Conservation (phyloP, 2,797 vertebrate species). For the Gallinago stenura region DNA sequence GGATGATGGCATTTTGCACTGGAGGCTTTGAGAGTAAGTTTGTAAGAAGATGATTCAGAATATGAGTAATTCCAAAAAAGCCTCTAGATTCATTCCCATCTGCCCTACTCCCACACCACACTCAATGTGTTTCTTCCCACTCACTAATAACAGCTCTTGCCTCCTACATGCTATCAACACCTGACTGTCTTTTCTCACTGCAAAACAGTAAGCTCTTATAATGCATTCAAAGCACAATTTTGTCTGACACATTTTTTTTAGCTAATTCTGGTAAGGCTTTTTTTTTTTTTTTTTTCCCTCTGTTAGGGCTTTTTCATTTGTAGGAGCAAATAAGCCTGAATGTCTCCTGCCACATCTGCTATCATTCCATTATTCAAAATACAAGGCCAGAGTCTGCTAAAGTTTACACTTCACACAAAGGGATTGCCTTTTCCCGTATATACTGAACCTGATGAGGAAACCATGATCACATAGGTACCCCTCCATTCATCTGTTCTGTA, state of each 20-base stretch:
- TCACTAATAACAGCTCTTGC: conserved; percentile 48
- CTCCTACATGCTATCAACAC: conserved; percentile 51
- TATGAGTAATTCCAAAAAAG: conserved; percentile 47
- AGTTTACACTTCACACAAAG: background rate
- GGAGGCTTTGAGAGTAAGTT: background rate
- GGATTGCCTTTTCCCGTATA: background rate
- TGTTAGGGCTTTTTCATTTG: background rate
- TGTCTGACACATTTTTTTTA: conserved; percentile 63
- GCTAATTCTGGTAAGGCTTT: background rate
- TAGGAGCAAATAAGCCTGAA: conserved; percentile 7
- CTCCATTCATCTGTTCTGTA: background rate
- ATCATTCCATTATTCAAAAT: background rate
- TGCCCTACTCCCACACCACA: conserved; percentile 53
- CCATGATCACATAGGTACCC: background rate
- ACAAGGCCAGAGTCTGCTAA: background rate
- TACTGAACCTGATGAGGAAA: background rate
- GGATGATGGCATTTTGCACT: background rate
- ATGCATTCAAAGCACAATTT: conserved; percentile 59
- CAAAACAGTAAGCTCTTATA: background rate
- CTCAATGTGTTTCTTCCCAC: conserved; percentile 36
- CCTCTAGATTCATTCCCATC: conserved; percentile 50
- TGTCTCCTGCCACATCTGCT: conserved; percentile 32
- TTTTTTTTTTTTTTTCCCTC: background rate
- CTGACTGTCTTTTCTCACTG: conserved; percentile 57
- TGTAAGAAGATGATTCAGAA: conserved; percentile 49